A percentile compares a stretch with the other conserved stretches of the same genome.
phyloP scores from a whole-genome alignment of 2,888 invertebrate species.

The Hybos culiciformis region DNA sequence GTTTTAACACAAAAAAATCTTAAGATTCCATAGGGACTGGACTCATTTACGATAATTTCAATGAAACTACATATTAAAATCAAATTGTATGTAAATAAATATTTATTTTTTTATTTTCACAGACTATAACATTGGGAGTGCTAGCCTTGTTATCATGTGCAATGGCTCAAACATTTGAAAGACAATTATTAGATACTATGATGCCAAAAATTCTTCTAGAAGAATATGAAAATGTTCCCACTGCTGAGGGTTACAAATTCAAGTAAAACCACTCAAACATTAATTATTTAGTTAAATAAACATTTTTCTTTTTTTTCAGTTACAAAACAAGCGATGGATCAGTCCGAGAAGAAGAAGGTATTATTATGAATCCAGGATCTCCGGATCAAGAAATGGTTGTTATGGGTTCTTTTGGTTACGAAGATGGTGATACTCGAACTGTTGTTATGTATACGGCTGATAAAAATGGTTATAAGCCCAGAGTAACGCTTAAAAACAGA shows the following conservation, averaged over 20 bases:
- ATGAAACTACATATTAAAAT: no score
- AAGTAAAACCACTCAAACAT: background rate
- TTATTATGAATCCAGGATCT: conserved; percentile 31
- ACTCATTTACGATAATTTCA: no score
- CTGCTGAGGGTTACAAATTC: background rate
- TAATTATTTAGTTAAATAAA: background rate
- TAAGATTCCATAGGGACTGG: no score
- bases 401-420: conserved; percentile 27
- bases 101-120: no score
- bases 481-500: conserved; percentile 27
- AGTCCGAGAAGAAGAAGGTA: conserved; percentile 30
- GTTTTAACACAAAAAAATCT: no score
- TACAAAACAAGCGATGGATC: conserved; percentile 28
- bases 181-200: background rate
- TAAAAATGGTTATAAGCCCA: conserved; percentile 32
- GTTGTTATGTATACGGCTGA: conserved; percentile 34
- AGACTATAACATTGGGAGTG: no score
- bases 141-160: background rate
- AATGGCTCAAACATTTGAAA: background rate
- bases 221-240: conserved; percentile 1
- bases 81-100: no score
- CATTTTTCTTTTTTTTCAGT: conserved; percentile 14
- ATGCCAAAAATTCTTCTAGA: background rate
- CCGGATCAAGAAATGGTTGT: conserved; percentile 29
- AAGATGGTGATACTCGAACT: conserved; percentile 26